A percentile compares a stretch with the other conserved stretches of the same genome.
Evolutionary conservation across 2,888 invertebrate species (phyloP).

Genomic region (Eristalinus sepulchralis): DNA sequence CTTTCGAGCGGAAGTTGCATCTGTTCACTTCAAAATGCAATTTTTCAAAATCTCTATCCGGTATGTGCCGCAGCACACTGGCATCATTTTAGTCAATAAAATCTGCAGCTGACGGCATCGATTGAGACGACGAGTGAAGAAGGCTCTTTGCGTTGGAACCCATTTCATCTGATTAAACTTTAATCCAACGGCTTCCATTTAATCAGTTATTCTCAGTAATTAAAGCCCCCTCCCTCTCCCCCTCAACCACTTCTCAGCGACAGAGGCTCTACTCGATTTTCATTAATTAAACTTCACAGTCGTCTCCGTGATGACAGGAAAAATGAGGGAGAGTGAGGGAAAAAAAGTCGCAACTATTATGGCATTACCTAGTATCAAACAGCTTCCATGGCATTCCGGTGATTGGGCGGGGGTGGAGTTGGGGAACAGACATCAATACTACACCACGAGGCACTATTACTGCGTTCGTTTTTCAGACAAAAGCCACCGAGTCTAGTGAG

Average conservation of each 20-base stretch:
- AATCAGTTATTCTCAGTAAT: constrained; percentile 42
- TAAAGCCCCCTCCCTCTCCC: neutral
- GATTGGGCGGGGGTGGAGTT: neutral
- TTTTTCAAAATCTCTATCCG: too few relatives aligned
- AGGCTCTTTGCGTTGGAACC: neutral
- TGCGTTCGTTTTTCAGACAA: constrained; percentile 55
- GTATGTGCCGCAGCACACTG: too few relatives aligned
- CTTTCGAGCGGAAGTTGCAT: too few relatives aligned
- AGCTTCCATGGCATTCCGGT: neutral
- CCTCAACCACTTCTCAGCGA: neutral
- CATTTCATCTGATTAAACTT: constrained; percentile 40
- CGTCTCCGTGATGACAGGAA: constrained; percentile 1
- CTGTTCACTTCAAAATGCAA: too few relatives aligned
- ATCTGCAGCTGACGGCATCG: too few relatives aligned
- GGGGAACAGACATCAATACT: constrained; percentile 35
- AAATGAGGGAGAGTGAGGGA: too few relatives aligned
- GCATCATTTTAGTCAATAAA: too few relatives aligned
- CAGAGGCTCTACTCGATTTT: constrained; percentile 14
- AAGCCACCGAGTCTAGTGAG: constrained; percentile 12
- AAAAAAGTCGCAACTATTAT: constrained; percentile 24
- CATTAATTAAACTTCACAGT: constrained; percentile 53
- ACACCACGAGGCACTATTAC: constrained; percentile 44
- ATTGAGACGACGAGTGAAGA: too few relatives aligned
- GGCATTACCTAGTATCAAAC: constrained; percentile 31
- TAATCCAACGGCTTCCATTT: constrained; percentile 6